Conservation (phyloP, 2,888 invertebrate species). For the Rhimphoctona megacephalus region DNA sequence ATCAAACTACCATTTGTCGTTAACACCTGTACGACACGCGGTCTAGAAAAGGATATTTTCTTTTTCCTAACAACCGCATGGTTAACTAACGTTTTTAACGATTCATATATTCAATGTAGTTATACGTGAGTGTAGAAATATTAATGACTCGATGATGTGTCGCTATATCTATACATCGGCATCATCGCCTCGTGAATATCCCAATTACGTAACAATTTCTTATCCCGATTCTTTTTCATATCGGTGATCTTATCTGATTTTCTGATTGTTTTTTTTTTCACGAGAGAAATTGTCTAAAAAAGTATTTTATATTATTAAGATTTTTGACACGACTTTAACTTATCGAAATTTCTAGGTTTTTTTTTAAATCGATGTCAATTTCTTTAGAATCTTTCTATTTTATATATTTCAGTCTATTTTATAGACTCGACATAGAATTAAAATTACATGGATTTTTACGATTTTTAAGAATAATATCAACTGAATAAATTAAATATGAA, state of each 20-base stretch:
- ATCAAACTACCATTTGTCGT: slow-evolving; percentile 42
- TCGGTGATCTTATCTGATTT: background rate
- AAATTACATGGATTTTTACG: background rate
- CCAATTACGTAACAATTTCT: slow-evolving; percentile 31
- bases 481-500: background rate
- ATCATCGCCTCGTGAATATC: slow-evolving; percentile 48
- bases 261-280: background rate
- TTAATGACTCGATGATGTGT: slow-evolving; percentile 27
- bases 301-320: background rate
- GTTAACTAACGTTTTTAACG: background rate
- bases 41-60: slow-evolving; percentile 63
- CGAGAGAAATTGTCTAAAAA: background rate
- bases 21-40: slow-evolving; percentile 67
- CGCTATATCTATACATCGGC: background rate
- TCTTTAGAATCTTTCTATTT: background rate
- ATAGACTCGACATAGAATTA: background rate
- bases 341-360: too few species aligned
- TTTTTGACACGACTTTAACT: background rate
- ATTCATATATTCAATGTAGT: slow-evolving; percentile 10
- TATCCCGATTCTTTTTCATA: slow-evolving; percentile 25
- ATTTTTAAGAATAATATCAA: background rate
- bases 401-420: background rate
- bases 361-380: too few species aligned
- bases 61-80: slow-evolving; percentile 18
- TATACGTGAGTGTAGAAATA: slow-evolving; percentile 1